Base-by-base conservation (phyloP, 2,888 invertebrate genomes). In the Mycalesis mineus region DNA sequence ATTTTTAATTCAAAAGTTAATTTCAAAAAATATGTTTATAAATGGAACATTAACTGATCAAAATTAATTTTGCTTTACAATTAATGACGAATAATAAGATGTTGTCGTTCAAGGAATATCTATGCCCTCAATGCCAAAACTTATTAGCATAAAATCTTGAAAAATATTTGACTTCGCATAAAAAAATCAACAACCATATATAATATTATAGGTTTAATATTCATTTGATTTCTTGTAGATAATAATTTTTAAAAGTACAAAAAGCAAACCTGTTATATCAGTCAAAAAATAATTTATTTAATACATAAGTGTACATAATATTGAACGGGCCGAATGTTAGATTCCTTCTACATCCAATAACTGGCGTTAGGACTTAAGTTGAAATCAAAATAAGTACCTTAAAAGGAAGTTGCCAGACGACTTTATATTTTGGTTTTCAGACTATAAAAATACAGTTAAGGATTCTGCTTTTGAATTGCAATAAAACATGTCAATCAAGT, bases 251-350 rank as follows among this genome's bases (percentile, higher is more conserved):
- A 61, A 62, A 60, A 57, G 53, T 58, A 61, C 42, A 60, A 58
- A 61, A 65, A 66, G 67, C 63, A 67, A 67, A 65, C 63, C 61
- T 63, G 9, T 67, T 66, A 62, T 42, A 67, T 67, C 67, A 67
- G 67, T 67, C 71, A 68, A 70, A 69, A 70, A 72, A 70, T 67
- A 65, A 64, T 58, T 63, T 56, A 55, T 55, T 56, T 55, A 44
- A 58, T 50, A 52, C 40, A 59, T 31, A 57, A n/a, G n/a, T n/a
- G n/a, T 13, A 45, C 1, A 13, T 57, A 31, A 49, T 36, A 44
- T 48, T 50, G 55, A 60, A 55, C 37, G 44, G 49, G 49, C 52
- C 57, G 40, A 55, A 44, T 55, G 7, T 45, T 52, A 49, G 40
- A 58, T 55, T 57, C 41, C 57, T 48, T 51, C 40, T 33, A 55